These are phyloP conservation scores for Stegodyphus dumicola DNA, from an alignment of 1,140 invertebrate species.

Conservation along the genomic window DNA sequence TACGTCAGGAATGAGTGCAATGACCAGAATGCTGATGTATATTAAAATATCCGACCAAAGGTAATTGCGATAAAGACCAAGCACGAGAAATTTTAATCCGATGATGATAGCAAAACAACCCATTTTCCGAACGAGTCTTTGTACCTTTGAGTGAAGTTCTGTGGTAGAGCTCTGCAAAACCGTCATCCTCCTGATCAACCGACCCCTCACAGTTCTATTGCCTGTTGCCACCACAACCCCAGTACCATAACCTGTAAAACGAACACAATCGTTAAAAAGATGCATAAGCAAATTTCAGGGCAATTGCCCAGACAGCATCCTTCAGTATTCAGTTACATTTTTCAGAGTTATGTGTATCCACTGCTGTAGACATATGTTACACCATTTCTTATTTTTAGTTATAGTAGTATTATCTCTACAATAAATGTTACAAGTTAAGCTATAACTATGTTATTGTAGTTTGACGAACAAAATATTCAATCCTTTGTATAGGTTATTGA, in stretches of 20 bases:
- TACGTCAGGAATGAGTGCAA: neutral
- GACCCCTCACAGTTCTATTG: neutral
- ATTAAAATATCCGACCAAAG: neutral
- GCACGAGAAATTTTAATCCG: neutral
- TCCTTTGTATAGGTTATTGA: too few relatives aligned
- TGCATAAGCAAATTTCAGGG: too few relatives aligned
- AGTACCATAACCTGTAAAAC: neutral
- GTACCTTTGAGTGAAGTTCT: neutral
- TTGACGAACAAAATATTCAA: too few relatives aligned
- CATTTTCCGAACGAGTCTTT: neutral
- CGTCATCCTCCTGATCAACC: neutral
- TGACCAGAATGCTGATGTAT: neutral
- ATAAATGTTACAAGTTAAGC: too few relatives aligned
- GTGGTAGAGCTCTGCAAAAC: neutral
- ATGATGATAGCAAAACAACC: neutral
- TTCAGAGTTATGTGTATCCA: too few relatives aligned
- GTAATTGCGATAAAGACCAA: neutral
- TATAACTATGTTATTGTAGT: too few relatives aligned
- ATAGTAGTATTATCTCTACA: too few relatives aligned
- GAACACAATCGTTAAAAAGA: neutral
- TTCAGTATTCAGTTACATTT: too few relatives aligned
- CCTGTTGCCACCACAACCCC: constrained; percentile 21
- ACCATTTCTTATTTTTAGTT: too few relatives aligned
- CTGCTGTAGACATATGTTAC: too few relatives aligned
- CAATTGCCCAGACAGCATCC: too few relatives aligned